phyloP scores from a whole-genome alignment of 35 echinoderm and acorn worm genomes.

The Amphiura filiformis region DNA sequence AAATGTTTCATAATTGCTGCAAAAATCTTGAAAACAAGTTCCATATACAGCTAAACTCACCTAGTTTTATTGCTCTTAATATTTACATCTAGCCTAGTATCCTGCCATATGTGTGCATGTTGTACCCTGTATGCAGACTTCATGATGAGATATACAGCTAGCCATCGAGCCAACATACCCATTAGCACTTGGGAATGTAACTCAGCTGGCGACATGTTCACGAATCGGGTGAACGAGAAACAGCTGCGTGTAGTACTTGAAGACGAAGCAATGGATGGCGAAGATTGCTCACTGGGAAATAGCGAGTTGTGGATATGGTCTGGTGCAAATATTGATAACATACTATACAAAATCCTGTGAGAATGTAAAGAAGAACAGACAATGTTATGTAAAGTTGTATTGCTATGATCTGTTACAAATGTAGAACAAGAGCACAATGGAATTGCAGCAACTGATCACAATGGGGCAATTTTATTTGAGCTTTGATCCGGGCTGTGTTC shows the following conservation, averaged over 20 bases:
- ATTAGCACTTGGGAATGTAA: constrained; percentile 44
- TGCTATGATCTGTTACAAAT: background rate
- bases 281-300: background rate
- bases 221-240: constrained; percentile 81
- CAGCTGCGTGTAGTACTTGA: background rate
- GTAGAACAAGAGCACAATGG: background rate
- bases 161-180: constrained; percentile 57
- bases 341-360: constrained; percentile 63
- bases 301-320: constrained; percentile 82
- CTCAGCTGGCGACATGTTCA: constrained; percentile 67
- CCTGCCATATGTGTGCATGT: constrained; percentile 48
- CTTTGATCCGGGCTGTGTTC: too few relatives aligned
- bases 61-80: background rate
- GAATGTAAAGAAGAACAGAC: too few relatives aligned
- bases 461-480: too few relatives aligned
- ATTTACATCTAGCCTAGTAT: background rate
- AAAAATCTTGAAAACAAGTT: too few relatives aligned
- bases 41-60: too few relatives aligned
- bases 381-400: background rate
- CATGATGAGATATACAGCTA: constrained; percentile 47
- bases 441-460: background rate
- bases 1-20: too few relatives aligned
- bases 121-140: constrained; percentile 70
- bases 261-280: background rate
- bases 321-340: constrained; percentile 58